These are phyloP conservation scores for Drosophila picticornis DNA, from an alignment of 2,888 invertebrate species.

Conservation along the genomic window DNA sequence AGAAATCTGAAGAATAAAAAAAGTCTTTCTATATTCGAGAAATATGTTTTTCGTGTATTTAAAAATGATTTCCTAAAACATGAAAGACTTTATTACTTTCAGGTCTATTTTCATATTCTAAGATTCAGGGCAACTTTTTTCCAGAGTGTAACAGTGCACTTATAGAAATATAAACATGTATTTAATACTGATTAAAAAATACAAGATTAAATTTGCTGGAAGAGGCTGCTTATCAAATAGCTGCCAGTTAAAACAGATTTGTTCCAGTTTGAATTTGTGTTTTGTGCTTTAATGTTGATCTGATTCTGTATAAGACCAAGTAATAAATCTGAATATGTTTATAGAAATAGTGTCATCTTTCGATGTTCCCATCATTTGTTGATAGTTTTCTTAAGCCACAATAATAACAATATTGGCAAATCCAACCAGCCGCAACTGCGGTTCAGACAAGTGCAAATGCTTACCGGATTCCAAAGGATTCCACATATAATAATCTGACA, in stretches of 20 bases:
- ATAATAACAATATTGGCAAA: constrained; percentile 10
- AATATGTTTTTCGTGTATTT: background rate
- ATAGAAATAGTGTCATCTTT: background rate
- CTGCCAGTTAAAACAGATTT: background rate
- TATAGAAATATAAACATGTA: background rate
- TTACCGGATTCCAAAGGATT: background rate
- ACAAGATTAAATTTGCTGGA: background rate
- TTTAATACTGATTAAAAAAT: background rate
- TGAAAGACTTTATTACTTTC: background rate
- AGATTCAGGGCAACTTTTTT: background rate
- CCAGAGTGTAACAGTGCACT: background rate
- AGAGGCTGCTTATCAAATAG: background rate
- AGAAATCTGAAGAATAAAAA: background rate
- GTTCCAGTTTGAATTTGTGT: background rate
- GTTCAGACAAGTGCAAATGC: constrained; percentile 1
- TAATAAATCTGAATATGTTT: background rate
- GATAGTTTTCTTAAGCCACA: background rate
- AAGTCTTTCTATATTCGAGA: background rate
- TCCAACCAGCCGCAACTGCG: constrained; percentile 15
- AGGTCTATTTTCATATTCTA: background rate
- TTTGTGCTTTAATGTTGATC: background rate
- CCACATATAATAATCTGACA: background rate
- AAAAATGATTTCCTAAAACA: background rate
- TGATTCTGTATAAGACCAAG: background rate
- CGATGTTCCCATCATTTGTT: background rate